Percentiles rank a stretch among this genome's conserved stretches.
Conservation (phyloP, 2,797 vertebrate genomes). For the Syngnathus acus region DNA sequence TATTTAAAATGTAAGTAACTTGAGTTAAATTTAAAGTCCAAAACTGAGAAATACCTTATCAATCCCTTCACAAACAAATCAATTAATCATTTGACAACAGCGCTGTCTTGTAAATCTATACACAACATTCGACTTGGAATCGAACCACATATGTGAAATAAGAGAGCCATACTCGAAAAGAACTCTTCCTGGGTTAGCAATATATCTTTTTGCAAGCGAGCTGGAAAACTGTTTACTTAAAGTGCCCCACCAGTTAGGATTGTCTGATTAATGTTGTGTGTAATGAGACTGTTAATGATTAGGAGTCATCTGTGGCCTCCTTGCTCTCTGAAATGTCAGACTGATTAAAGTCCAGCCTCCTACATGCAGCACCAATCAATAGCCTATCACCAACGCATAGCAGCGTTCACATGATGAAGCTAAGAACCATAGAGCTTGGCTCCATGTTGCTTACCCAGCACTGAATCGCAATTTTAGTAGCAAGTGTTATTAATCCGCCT, state of each 20-base stretch:
- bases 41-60: background rate
- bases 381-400: conserved; percentile 44
- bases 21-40: background rate
- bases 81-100: background rate
- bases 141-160: background rate
- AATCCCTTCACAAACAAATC: background rate
- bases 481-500: conserved; percentile 48
- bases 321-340: conserved; percentile 47
- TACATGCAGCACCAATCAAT: conserved; percentile 55
- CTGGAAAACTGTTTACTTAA: conserved; percentile 39
- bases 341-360: conserved; percentile 48
- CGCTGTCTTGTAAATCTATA: conserved; percentile 7
- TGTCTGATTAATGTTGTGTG: conserved; percentile 57
- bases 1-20: background rate
- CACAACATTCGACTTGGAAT: background rate
- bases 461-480: conserved; percentile 26
- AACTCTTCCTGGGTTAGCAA: conserved; percentile 11
- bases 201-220: conserved; percentile 22
- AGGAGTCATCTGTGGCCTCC: conserved; percentile 42
- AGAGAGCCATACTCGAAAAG: background rate
- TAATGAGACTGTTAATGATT: conserved; percentile 56
- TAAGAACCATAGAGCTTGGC: conserved; percentile 45
- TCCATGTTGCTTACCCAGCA: conserved; percentile 33
- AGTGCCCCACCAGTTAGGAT: conserved; percentile 32
- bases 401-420: conserved; percentile 47